Percentiles rank a stretch among this genome's conserved stretches.
phyloP scores from a whole-genome alignment of 1,140 invertebrate species.

The Drosophila jambulina region DNA sequence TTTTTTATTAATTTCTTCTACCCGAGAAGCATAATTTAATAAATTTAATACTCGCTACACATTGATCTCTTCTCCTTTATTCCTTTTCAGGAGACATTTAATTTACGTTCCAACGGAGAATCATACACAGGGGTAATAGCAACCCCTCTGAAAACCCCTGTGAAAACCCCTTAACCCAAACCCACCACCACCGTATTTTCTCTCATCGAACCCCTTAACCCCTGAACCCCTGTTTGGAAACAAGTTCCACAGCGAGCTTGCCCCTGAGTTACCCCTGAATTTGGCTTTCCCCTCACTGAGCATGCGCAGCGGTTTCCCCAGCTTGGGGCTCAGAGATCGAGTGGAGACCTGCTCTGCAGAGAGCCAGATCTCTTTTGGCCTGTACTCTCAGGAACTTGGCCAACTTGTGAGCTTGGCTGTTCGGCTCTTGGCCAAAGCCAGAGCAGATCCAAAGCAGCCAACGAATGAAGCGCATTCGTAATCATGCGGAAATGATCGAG shows the following conservation, averaged over 20 bases:
- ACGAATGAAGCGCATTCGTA: constrained; percentile 69
- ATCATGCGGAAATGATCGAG: constrained; percentile 84
- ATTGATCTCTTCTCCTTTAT: neutral
- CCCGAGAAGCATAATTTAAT: neutral
- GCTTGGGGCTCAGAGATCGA: constrained; percentile 22
- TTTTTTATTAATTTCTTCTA: neutral
- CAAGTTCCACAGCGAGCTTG: constrained; percentile 30
- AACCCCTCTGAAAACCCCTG: constrained; percentile 8
- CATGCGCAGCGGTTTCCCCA: constrained; percentile 45
- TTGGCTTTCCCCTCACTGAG: constrained; percentile 44
- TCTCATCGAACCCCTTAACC: constrained; percentile 5
- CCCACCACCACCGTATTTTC: constrained; percentile 34
- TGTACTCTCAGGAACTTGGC: constrained; percentile 21
- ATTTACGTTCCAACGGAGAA: constrained; percentile 20
- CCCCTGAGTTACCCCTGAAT: constrained; percentile 50
- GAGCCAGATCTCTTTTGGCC: constrained; percentile 10
- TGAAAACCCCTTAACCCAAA: constrained; percentile 41
- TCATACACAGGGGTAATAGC: neutral
- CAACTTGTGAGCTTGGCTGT: constrained; percentile 13
- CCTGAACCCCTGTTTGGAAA: constrained; percentile 44
- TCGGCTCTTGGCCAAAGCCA: constrained; percentile 24
- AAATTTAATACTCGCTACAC: neutral
- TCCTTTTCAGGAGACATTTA: neutral
- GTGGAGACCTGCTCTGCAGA: constrained; percentile 53
- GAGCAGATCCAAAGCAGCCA: constrained; percentile 28